phyloP scores from a whole-genome alignment of 2,113 vertebrate species.

The Seriola quinqueradiata region DNA sequence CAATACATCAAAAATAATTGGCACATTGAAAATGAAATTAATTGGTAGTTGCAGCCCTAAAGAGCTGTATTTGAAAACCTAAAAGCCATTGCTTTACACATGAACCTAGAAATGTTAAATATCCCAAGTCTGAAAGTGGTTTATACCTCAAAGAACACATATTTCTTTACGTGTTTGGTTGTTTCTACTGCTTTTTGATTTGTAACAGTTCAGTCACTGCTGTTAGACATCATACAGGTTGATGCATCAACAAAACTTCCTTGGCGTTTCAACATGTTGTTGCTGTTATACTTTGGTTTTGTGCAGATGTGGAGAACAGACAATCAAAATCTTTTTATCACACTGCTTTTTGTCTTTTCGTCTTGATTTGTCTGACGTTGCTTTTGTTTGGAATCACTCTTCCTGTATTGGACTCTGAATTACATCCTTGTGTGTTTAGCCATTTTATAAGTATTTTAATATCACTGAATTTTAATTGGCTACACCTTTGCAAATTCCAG shows the following conservation, averaged over 20 bases:
- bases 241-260: not conserved
- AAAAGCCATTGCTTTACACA: too few species aligned
- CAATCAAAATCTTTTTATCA: not conserved
- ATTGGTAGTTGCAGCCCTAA: too few species aligned
- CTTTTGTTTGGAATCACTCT: not conserved
- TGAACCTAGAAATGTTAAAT: too few species aligned
- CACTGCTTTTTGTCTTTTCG: not conserved
- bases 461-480: not conserved
- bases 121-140: too few species aligned
- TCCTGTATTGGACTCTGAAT: not conserved
- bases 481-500: not conserved
- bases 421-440: not conserved
- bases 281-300: constrained; percentile 3
- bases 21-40: too few species aligned
- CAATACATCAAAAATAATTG: too few species aligned
- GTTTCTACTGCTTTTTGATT: too few species aligned
- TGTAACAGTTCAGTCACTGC: too few species aligned
- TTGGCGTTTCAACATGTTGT: not conserved
- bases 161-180: too few species aligned
- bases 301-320: not conserved
- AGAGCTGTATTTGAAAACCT: too few species aligned
- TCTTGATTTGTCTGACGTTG: not conserved
- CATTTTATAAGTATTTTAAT: not conserved
- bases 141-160: too few species aligned
- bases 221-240: constrained; percentile 4